Evolutionary conservation across 2,888 invertebrate species (phyloP).

Genomic region (Tetramorium bicarinatum): DNA sequence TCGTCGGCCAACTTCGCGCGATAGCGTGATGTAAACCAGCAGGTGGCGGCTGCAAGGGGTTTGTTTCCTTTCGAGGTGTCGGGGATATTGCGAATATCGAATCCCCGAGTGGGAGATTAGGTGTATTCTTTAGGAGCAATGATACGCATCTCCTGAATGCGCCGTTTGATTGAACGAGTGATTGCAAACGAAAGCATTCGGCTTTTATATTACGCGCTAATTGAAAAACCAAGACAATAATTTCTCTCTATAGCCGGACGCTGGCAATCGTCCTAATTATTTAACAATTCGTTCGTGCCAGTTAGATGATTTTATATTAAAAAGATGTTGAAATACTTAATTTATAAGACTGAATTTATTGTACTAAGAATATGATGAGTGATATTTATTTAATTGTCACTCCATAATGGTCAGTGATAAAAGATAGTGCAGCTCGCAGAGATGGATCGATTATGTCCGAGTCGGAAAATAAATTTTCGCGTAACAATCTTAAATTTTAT

Average conservation of each 20-base stretch:
- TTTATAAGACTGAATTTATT: too few species aligned
- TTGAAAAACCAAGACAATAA: constrained; percentile 30
- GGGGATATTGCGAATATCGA: constrained; percentile 29
- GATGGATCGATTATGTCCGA: neutral
- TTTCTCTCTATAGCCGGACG: neutral
- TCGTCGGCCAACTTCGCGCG: constrained; percentile 47
- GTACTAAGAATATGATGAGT: too few species aligned
- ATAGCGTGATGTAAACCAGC: constrained; percentile 66
- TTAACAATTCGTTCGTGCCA: too few species aligned
- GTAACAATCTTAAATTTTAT: neutral
- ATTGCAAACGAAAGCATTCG: neutral
- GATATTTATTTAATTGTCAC: too few species aligned
- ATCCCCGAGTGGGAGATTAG: constrained; percentile 33
- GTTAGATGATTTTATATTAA: too few species aligned
- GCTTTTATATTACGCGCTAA: constrained; percentile 23
- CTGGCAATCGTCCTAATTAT: neutral
- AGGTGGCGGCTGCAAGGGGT: constrained; percentile 55
- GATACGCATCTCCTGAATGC: constrained; percentile 15
- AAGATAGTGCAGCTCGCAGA: neutral
- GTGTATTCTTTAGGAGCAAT: constrained; percentile 25
- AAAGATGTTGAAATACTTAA: too few species aligned
- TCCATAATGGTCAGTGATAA: neutral
- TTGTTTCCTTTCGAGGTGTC: constrained; percentile 40
- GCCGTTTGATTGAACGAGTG: constrained; percentile 11
- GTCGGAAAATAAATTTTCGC: neutral